Base-by-base conservation (phyloP, 1,140 invertebrate genomes). In the Trichonephila clavipes region DNA sequence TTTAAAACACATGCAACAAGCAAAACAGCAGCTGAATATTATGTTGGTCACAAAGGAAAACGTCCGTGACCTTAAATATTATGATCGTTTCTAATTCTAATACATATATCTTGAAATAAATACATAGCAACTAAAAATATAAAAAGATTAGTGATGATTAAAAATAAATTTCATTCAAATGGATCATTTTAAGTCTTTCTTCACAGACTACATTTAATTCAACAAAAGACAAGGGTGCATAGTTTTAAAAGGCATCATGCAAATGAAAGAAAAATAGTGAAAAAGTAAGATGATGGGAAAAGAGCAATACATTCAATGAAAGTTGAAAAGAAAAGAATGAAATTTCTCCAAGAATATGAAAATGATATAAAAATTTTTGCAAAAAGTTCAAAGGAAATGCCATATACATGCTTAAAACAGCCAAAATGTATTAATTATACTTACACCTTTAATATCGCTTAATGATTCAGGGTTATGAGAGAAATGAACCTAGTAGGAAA, bases 401-500 rank as follows among this genome's bases (percentile, higher is more conserved):
- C 12, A 88, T 40, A 64, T 88, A 40, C 86, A 88, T 88, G 86
- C 86, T 85, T 85, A 85, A 10, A 51, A 28, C 58, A 59, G 44
- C 83, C 58, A 90, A 90, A 90, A 51, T 40, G 34, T 51, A 51
- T 51, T 51, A 40, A 40, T 34, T 16, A 87, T 92, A 92, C 91
- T 92, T 87, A 92, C 91, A 92, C 64, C 58, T 72, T 77, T 72
- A 72, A 21, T 24, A 59, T 19, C 28, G n/a, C 64, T 40, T 44
- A 62, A 28, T 64, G 91, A 66, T 90, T 90, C 88, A 72, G 64
- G 88, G 72, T 88, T 89, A 77, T 92, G 83, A 61, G 91, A 92
- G 81, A 92, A 92, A 87, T 87, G 91, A 28, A 92, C 91, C 91
- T 92, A 72, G 24, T 72, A 92, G 82, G 83, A 92, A 86, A 92